phyloP scores from a whole-genome alignment of 2,113 vertebrate genomes.

The Lontra canadensis region DNA sequence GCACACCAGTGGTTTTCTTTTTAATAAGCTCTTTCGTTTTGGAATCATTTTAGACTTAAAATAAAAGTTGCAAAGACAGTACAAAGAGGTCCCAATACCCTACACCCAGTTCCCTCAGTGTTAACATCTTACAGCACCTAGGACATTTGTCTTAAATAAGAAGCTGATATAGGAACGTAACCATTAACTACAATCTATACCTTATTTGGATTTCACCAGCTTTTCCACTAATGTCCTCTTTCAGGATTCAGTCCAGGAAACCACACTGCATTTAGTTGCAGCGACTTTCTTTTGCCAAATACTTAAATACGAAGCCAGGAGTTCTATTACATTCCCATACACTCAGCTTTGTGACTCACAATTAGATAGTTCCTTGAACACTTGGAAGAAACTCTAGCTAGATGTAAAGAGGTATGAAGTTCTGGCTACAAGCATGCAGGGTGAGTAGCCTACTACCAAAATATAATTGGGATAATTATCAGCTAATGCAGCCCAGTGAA shows the following conservation, averaged over 20 bases:
- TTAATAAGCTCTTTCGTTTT: not conserved
- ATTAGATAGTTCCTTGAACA: not conserved
- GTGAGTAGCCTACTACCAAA: not conserved
- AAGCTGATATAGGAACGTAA: not conserved
- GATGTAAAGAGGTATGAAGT: not conserved
- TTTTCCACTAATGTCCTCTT: not conserved
- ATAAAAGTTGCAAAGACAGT: not conserved
- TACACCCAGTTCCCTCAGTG: not conserved
- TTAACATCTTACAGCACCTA: not conserved
- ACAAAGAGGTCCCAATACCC: not conserved
- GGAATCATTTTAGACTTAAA: not conserved
- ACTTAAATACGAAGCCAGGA: not conserved
- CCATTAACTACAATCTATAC: not conserved
- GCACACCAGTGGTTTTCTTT: too few species aligned
- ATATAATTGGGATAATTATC: not conserved
- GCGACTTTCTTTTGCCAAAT: slow-evolving; percentile 31
- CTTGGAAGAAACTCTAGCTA: not conserved
- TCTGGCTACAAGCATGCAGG: not conserved
- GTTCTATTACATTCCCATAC: not conserved
- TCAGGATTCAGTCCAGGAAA: not conserved
- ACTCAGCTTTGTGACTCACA: not conserved
- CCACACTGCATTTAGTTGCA: not conserved
- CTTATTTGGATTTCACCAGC: not conserved
- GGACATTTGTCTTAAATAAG: not conserved
- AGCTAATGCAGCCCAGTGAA: not conserved